These are phyloP conservation scores for Caerostris extrusa DNA, from an alignment of 1,140 invertebrate species.

Conservation along the genomic window DNA sequence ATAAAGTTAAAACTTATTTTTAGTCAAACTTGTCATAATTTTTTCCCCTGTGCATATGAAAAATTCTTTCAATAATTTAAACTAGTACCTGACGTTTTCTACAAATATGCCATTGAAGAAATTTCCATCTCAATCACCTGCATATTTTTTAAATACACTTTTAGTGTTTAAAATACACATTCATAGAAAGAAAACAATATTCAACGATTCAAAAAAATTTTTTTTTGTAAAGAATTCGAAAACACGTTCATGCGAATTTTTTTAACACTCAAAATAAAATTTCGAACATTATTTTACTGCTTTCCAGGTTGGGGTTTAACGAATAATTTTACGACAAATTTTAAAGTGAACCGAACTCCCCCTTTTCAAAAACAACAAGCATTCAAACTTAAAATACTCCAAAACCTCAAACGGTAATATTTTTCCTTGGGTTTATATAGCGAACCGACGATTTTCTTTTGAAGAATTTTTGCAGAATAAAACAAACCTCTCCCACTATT, in stretches of 20 bases:
- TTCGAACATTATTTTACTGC: neutral
- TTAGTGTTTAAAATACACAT: no score
- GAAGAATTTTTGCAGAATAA: neutral
- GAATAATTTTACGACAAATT: neutral
- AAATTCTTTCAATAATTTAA: neutral
- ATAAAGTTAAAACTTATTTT: no score
- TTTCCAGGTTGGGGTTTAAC: neutral
- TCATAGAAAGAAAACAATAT: no score
- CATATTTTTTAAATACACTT: neutral
- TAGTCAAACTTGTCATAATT: no score
- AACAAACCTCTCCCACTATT: neutral
- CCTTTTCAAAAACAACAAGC: neutral
- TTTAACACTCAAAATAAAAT: neutral
- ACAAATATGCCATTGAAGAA: neutral
- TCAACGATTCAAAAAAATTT: neutral
- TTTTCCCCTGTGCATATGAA: neutral
- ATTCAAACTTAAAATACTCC: neutral
- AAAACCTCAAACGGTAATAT: slow-evolving; percentile 16
- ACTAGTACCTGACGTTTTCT: no score
- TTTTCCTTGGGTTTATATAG: neutral
- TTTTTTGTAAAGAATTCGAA: neutral
- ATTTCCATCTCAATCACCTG: neutral
- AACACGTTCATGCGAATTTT: neutral
- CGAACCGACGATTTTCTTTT: slow-evolving; percentile 17
- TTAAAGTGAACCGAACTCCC: neutral